A percentile compares a stretch with the other conserved stretches of the same genome.
Conservation (phyloP, 1,140 invertebrate genomes). For the Cataglyphis hispanica region DNA sequence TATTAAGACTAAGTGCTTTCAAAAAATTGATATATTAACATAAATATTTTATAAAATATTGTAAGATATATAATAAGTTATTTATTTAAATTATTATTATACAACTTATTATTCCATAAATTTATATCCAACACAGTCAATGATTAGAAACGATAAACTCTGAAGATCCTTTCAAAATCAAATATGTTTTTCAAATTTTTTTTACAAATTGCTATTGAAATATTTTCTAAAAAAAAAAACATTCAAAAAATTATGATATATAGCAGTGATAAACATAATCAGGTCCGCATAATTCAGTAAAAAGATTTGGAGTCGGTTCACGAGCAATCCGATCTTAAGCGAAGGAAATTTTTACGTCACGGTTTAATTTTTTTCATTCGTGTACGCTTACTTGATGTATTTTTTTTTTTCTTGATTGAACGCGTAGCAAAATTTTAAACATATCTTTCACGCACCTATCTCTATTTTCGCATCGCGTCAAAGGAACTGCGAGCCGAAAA, state of each 20-base stretch:
- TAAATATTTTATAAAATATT: too few relatives aligned
- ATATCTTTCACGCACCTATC: slow-evolving; percentile 5
- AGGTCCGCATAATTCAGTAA: neutral
- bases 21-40: neutral
- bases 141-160: neutral
- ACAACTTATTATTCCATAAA: too few relatives aligned
- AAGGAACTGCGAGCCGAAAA: slow-evolving; percentile 34
- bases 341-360: neutral
- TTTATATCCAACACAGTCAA: neutral
- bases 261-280: neutral
- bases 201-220: neutral
- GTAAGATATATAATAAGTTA: too few relatives aligned
- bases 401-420: neutral
- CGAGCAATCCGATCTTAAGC: neutral
- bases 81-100: too few relatives aligned
- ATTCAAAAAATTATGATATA: neutral
- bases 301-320: neutral
- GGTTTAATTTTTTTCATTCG: slow-evolving; percentile 11
- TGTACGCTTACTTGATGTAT: neutral
- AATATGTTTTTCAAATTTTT: neutral
- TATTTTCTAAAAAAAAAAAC: too few relatives aligned
- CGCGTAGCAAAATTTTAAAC: slow-evolving; percentile 22
- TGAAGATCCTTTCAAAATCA: neutral
- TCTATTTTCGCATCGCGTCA: slow-evolving; percentile 48
- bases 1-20: neutral